Evolutionary conservation across 2,797 vertebrate genomes (phyloP).

Genomic region (Sebastiscus albofasciatus): DNA sequence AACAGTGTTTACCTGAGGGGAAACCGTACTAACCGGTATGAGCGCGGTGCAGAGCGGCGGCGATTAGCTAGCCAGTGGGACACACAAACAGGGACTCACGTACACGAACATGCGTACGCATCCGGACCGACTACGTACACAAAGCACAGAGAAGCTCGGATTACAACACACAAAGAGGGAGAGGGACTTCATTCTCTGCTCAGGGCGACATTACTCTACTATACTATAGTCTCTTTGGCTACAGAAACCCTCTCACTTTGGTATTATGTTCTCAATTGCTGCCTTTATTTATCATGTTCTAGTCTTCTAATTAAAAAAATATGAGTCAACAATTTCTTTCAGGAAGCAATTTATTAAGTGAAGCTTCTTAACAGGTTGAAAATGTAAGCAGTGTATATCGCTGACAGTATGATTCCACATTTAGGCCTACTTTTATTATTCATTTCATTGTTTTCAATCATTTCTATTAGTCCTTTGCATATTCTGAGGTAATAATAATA

Average conservation of each 20-base stretch:
- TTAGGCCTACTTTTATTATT: background rate
- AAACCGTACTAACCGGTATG: too few relatives aligned
- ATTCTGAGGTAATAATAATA: conserved; percentile 6
- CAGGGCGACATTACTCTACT: too few relatives aligned
- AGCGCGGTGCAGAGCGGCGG: too few relatives aligned
- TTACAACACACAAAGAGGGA: too few relatives aligned
- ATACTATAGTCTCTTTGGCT: background rate
- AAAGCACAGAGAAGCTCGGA: too few relatives aligned
- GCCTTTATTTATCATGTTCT: background rate
- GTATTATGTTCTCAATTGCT: background rate
- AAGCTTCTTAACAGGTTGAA: background rate
- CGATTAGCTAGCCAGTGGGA: too few relatives aligned
- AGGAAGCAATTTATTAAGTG: background rate
- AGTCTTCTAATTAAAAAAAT: background rate
- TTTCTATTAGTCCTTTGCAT: background rate
- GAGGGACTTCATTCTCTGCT: too few relatives aligned
- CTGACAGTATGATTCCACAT: background rate
- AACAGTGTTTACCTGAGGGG: too few relatives aligned
- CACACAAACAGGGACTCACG: too few relatives aligned
- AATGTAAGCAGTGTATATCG: background rate
- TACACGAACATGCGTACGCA: too few relatives aligned
- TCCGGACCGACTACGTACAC: too few relatives aligned
- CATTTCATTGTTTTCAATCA: background rate
- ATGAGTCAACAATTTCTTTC: background rate
- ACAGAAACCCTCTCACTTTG: background rate